Base-by-base conservation (phyloP, 2,113 vertebrate species). In the Phylloscopus trochilus region DNA sequence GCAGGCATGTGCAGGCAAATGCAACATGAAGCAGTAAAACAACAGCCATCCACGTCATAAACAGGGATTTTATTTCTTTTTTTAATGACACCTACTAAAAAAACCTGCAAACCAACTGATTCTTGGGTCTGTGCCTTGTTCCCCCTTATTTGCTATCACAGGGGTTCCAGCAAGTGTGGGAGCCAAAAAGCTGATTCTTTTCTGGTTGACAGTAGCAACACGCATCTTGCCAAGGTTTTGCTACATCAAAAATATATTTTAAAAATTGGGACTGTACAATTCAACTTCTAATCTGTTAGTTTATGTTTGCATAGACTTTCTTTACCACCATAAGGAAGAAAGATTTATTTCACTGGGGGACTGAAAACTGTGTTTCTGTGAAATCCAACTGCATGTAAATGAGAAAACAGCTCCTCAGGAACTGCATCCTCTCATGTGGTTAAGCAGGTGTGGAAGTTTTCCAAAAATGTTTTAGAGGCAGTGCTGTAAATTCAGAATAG, bases 351-450 rank as follows among this genome's bases (percentile, higher is more conserved):
- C n/a, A 53, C 37, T 44, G 56, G 64, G 87, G 79, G 35, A 72
- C 2, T 4, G 30, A 92, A 93, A 87, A 82, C 56, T 64, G 30
- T 62, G 55, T 75, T 94, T 80, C 51, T 92, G 68, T 92, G 62
- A 88, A 93, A 95, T 86, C 73, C 49, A 93, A 44, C 62, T 92
- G 83, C 69, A 87, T 51, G 41, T 89, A 89, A 87, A 84, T 92
- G 76, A 92, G 76, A 46, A 69, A 93, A 79, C 17, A 89, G 30
- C 35, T 90, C 58, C 60, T 94, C 28, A 30, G 87, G 79, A 95
- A 3, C 79, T 90, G 39, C 3, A 0, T 46, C 44, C 30, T 90
- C 52, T 90, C 46, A 15, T 86, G 64, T 90, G 49, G 44, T 86
- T 85, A 92, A 80, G 52, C 44, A 92, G 67, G 69, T 90, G 56